Evolutionary conservation across 2,797 vertebrate species (phyloP), one percentile per base, ranked within the genome.

Genomic region (Chaetophractus vellerosus): DNA sequence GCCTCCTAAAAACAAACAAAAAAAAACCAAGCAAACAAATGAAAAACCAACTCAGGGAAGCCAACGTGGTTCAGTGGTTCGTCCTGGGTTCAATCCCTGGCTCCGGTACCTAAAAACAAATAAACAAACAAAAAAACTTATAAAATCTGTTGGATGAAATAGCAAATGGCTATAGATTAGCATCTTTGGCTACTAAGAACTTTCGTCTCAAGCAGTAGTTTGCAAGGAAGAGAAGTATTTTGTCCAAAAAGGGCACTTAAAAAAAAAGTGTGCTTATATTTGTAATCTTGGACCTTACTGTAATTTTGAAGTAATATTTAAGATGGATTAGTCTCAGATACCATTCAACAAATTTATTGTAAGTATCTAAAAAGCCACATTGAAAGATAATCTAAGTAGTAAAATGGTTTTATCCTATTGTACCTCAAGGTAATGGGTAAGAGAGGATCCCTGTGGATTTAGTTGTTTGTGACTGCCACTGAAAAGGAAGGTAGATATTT

Each of bases 211-310:
- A 85, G 23, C 55, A 88, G 1, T 87, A 41, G 23, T 92, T 94
- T 36, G 86, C 63, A 81, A 72, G 61, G 57, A 88, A 81, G 82
- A 84, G 36, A 92, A 86, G 9, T 83, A 16, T 63, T 74, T 85
- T 85, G 50, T 93, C 24, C 2, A 64, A 36, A 93, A 68, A 14
- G 18, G 31, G 31, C 14, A 33, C 4, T n/a, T 7, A 48, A 92
- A 96, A 75, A 52, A n/a, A n/a, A n/a, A n/a, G 45, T 59, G 2
- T 84, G n/a, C 33, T 88, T 83, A 0, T 41, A 36, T 76, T 95
- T 94, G n/a, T n/a, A n/a, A 52, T 72, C n/a, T 52, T 45, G 41
- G 15, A 2, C 6, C 18, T 86, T 21, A 36, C 6, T 74, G 21
- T 91, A 74, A 71, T 48, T 75, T 31, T 92, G n/a, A 16, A 95